These are phyloP conservation scores for Galendromus occidentalis DNA, from an alignment of 1,140 invertebrate genomes.

Conservation along the genomic window DNA sequence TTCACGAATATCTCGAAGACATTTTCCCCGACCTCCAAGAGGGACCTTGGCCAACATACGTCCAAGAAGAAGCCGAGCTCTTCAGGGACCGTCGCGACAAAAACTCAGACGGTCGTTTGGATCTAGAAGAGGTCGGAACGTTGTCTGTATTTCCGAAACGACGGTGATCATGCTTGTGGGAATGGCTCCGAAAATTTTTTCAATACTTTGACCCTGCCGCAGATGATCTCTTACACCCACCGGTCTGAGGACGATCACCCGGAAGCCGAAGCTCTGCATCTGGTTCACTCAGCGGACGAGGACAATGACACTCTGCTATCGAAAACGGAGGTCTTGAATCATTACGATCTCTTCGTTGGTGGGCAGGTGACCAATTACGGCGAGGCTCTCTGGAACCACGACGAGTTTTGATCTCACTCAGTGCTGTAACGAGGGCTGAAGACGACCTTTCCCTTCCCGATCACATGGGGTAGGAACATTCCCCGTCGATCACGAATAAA, in stretches of 20 bases:
- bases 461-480: no score
- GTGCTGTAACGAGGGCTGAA: no score
- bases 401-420: neutral
- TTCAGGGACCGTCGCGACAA: neutral
- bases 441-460: no score
- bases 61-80: neutral
- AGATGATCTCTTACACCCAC: conserved; percentile 9
- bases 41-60: neutral
- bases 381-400: neutral
- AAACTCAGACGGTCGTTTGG: neutral
- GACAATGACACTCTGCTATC: neutral
- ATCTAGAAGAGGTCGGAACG: neutral
- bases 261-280: neutral
- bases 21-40: neutral
- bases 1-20: neutral
- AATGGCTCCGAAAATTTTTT: neutral
- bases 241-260: conserved; percentile 5
- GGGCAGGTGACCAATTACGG: neutral
- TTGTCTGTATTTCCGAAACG: neutral
- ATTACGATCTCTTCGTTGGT: conserved; percentile 9
- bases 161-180: neutral
- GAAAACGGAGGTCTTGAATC: neutral
- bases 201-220: neutral
- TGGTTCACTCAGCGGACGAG: neutral
- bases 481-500: no score